Percentiles rank a stretch among this genome's conserved stretches.
phyloP scores from a whole-genome alignment of 1,140 invertebrate species.

The Leptinotarsa undecemlineata region DNA sequence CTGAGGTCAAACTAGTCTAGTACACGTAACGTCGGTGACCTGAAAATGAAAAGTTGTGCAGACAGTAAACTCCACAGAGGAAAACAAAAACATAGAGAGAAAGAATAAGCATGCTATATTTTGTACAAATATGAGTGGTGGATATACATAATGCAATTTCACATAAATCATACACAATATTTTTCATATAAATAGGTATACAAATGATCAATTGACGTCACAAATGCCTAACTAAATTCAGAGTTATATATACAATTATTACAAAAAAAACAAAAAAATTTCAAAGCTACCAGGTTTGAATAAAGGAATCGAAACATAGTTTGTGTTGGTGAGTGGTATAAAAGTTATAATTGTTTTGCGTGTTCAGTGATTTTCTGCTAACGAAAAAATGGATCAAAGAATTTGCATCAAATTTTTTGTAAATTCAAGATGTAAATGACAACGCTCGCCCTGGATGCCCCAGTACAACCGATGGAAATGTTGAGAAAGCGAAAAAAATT shows the following conservation, averaged over 20 bases:
- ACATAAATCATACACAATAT: constrained; percentile 3
- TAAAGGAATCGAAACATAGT: background rate
- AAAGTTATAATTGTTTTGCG: no score
- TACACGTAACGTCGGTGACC: constrained; percentile 64
- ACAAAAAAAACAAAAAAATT: background rate
- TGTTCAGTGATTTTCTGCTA: no score
- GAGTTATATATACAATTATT: background rate
- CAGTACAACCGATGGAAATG: no score
- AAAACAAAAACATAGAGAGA: constrained; percentile 43
- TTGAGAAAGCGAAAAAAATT: no score
- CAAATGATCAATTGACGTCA: background rate
- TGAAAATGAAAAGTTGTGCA: constrained; percentile 58
- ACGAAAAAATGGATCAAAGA: no score
- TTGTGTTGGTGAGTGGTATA: no score
- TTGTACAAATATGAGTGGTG: constrained; percentile 29
- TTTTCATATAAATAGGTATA: background rate
- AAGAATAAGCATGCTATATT: constrained; percentile 45
- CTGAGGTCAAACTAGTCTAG: constrained; percentile 53
- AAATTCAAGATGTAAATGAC: no score
- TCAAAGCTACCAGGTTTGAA: background rate
- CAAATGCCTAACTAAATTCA: background rate
- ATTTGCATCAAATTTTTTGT: no score
- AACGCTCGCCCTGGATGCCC: no score
- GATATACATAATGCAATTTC: background rate
- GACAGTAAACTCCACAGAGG: constrained; percentile 39